phyloP scores from a whole-genome alignment of 2,888 invertebrate genomes.

The Cryptus viduatorius region DNA sequence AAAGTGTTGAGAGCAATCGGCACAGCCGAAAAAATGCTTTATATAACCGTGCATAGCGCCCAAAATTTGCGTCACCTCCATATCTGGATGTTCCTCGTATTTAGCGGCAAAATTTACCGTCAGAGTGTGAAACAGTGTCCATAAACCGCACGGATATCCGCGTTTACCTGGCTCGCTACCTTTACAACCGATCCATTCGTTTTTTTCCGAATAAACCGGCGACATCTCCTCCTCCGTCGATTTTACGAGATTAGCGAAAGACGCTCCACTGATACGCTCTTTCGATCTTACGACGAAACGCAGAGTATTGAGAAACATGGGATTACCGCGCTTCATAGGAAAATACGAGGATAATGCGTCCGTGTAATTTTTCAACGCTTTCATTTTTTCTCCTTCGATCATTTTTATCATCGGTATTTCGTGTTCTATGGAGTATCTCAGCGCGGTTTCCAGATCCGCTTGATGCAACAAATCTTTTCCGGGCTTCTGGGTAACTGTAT shows the following conservation, averaged over 20 bases:
- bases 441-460: constrained; percentile 94
- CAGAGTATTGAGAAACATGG: constrained; percentile 70
- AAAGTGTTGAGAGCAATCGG: constrained; percentile 96
- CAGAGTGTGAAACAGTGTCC: constrained; percentile 97
- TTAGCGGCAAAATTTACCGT: constrained; percentile 88
- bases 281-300: constrained; percentile 85
- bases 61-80: constrained; percentile 90
- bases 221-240: constrained; percentile 86
- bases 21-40: constrained; percentile 96
- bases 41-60: constrained; percentile 95
- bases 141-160: constrained; percentile 97
- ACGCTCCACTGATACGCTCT: constrained; percentile 87
- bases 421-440: constrained; percentile 93
- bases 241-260: constrained; percentile 87
- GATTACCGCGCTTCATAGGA: constrained; percentile 90
- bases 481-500: constrained; percentile 61
- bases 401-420: constrained; percentile 91
- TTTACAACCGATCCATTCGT: constrained; percentile 92
- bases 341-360: constrained; percentile 91
- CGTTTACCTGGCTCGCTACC: constrained; percentile 91
- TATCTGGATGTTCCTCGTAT: constrained; percentile 74
- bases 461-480: constrained; percentile 90
- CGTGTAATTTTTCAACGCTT: constrained; percentile 91
- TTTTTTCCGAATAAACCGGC: constrained; percentile 86
- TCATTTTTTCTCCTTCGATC: constrained; percentile 90